A percentile compares a stretch with the other conserved stretches of the same genome.
These are phyloP conservation scores for Rambutsinella grinnellia DNA, from an alignment of 2,888 invertebrate species.

Conservation along the genomic window DNA sequence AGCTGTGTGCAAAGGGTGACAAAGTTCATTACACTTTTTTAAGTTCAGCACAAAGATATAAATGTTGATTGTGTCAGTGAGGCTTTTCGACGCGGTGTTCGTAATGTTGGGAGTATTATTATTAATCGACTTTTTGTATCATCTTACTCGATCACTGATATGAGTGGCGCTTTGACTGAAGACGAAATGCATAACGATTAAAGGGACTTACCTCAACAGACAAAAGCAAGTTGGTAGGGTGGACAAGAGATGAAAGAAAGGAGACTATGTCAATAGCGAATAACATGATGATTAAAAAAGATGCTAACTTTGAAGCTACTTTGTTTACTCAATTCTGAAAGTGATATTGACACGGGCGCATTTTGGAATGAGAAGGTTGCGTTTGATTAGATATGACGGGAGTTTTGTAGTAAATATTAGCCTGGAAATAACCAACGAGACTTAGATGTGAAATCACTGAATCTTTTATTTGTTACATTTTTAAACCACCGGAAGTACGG, in stretches of 20 bases:
- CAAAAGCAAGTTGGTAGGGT: constrained; percentile 24
- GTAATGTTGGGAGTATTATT: constrained; percentile 42
- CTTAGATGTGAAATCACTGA: too few relatives aligned
- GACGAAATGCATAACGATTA: too few relatives aligned
- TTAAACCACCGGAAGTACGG: too few relatives aligned
- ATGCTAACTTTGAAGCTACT: too few relatives aligned
- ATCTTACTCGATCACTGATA: constrained; percentile 39
- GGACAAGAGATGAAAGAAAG: constrained; percentile 38
- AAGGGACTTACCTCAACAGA: constrained; percentile 23
- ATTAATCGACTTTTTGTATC: constrained; percentile 44
- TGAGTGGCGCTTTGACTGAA: too few relatives aligned
- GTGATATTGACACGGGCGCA: too few relatives aligned
- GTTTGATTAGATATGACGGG: too few relatives aligned
- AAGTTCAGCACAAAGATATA: constrained; percentile 50
- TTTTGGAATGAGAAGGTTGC: too few relatives aligned
- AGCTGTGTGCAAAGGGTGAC: constrained; percentile 46
- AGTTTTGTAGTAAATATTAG: too few relatives aligned
- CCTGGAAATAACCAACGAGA: too few relatives aligned
- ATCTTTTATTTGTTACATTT: too few relatives aligned
- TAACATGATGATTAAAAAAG: constrained; percentile 21
- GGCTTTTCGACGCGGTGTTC: constrained; percentile 4
- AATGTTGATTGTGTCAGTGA: constrained; percentile 43
- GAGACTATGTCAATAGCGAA: constrained; percentile 43
- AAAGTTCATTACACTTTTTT: constrained; percentile 55
- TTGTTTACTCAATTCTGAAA: too few relatives aligned